These are phyloP conservation scores for Thamnophis sirtalis DNA, from an alignment of 2,113 vertebrate species.

Conservation along the genomic window DNA sequence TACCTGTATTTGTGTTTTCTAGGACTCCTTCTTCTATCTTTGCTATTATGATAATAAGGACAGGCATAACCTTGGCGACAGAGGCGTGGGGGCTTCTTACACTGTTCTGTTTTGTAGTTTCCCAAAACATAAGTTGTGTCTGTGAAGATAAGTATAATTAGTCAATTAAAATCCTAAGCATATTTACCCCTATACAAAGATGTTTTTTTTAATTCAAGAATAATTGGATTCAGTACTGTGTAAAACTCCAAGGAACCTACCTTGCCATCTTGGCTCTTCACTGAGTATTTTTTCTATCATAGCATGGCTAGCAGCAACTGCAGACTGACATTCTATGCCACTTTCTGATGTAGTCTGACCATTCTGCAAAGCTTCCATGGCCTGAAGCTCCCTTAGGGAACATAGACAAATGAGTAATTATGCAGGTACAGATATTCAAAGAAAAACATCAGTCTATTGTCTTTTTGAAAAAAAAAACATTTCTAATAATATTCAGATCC, in stretches of 20 bases:
- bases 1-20: constrained; percentile 98
- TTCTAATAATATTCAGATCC: neutral
- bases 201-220: neutral
- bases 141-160: constrained; percentile 48
- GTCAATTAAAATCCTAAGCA: neutral
- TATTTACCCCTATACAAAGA: neutral
- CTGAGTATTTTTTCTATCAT: constrained; percentile 95
- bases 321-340: constrained; percentile 85
- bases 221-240: neutral
- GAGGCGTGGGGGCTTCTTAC: constrained; percentile 94
- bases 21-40: constrained; percentile 93
- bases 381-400: constrained; percentile 87
- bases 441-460: neutral
- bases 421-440: constrained; percentile 36
- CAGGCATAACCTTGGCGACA: constrained; percentile 98
- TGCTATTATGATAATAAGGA: constrained; percentile 97
- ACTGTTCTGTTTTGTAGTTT: constrained; percentile 97
- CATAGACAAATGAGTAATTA: constrained; percentile 38
- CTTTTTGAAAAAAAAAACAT: neutral
- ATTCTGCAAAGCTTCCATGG: constrained; percentile 88
- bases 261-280: constrained; percentile 96
- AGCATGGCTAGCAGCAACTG: constrained; percentile 91
- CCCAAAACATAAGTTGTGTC: constrained; percentile 93
- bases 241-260: constrained; percentile 56
- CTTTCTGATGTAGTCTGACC: constrained; percentile 82